Percentiles rank a stretch among this genome's conserved stretches.
Conservation (phyloP, 2,797 vertebrate species). For the Mergus octosetaceus region DNA sequence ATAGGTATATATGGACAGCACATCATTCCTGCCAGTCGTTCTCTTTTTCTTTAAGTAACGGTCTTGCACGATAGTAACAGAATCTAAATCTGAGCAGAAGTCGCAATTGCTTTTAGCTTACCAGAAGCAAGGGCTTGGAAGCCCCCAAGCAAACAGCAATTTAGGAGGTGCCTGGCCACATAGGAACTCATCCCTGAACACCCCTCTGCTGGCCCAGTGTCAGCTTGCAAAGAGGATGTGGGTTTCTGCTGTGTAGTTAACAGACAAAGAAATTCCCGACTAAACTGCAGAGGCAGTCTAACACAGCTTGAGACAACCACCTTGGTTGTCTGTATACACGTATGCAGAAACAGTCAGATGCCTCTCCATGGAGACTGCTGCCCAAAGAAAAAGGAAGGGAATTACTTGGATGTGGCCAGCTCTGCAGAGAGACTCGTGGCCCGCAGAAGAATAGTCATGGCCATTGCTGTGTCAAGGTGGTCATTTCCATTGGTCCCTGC, state of each 20-base stretch:
- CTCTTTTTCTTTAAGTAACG: background rate
- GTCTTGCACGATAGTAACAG: fast-evolving
- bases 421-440: background rate
- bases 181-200: background rate
- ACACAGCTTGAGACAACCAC: background rate
- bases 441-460: background rate
- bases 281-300: background rate
- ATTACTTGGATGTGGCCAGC: background rate
- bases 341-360: background rate
- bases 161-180: background rate
- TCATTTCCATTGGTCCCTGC: background rate
- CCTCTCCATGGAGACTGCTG: background rate
- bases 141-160: background rate
- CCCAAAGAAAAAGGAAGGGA: background rate
- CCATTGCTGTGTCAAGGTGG: background rate
- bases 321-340: background rate
- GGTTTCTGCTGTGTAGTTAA: background rate
- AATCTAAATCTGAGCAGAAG: background rate
- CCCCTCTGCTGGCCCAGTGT: background rate
- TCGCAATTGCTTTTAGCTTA: background rate
- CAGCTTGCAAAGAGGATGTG: background rate
- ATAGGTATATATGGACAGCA: background rate
- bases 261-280: background rate
- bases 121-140: background rate
- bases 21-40: background rate